Conservation (phyloP, 2,797 vertebrate genomes). For the Etheostoma nigrum region DNA sequence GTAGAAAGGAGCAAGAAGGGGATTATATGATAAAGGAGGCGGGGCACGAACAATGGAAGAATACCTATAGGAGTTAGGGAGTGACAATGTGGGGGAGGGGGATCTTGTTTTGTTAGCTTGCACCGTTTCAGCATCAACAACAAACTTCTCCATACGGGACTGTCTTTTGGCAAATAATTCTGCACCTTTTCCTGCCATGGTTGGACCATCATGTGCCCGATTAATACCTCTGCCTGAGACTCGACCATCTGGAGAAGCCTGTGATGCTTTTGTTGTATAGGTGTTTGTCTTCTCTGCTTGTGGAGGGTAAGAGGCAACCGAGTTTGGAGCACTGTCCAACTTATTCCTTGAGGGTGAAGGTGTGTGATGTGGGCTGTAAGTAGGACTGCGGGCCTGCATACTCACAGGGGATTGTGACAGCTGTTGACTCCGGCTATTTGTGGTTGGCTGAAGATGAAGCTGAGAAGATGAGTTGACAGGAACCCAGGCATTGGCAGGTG, state of each 20-base stretch:
- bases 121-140: constrained; percentile 92
- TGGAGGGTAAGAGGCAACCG: constrained; percentile 76
- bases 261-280: constrained; percentile 78
- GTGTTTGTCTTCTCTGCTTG: constrained; percentile 58
- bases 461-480: constrained; percentile 69
- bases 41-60: constrained; percentile 94
- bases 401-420: constrained; percentile 82
- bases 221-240: constrained; percentile 69
- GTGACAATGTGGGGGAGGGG: constrained; percentile 90
- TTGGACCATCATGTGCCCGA: constrained; percentile 82
- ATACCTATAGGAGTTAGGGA: constrained; percentile 95
- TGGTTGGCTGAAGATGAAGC: constrained; percentile 72
- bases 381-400: constrained; percentile 74
- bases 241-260: constrained; percentile 74
- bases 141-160: constrained; percentile 95
- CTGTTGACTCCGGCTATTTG: constrained; percentile 77
- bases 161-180: constrained; percentile 94
- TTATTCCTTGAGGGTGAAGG: constrained; percentile 75
- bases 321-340: constrained; percentile 64
- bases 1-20: constrained; percentile 92
- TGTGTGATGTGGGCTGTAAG: constrained; percentile 64
- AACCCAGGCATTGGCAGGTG: constrained; percentile 64
- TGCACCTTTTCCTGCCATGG: constrained; percentile 91
- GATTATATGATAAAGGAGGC: constrained; percentile 94
- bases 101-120: constrained; percentile 87